Conservation (phyloP, 2,113 vertebrate species). For the Alligator mississippiensis region DNA sequence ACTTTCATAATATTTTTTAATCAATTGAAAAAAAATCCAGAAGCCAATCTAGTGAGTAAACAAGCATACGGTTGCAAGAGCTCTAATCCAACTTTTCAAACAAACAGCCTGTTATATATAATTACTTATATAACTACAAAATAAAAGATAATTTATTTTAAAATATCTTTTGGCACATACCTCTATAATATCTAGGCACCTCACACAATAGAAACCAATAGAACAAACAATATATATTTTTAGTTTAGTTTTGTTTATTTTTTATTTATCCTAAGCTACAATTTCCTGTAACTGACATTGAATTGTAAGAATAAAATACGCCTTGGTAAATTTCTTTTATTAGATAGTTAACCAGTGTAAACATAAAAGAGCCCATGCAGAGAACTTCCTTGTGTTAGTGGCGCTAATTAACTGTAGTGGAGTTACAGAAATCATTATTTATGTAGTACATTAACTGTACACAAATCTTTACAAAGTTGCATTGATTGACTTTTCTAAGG, state of each 20-base stretch:
- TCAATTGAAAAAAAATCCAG: neutral
- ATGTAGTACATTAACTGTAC: neutral
- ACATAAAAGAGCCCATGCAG: slow-evolving; percentile 35
- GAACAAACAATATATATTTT: neutral
- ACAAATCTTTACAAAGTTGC: neutral
- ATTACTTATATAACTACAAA: neutral
- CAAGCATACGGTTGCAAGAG: neutral
- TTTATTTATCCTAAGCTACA: neutral
- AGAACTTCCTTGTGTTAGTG: slow-evolving; percentile 13
- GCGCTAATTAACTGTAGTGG: slow-evolving; percentile 28
- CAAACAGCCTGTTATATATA: neutral
- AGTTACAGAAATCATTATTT: slow-evolving; percentile 20
- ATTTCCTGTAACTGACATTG: neutral
- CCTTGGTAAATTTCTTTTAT: slow-evolving; percentile 38
- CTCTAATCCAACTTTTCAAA: neutral
- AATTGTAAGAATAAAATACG: slow-evolving; percentile 22
- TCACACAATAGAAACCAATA: neutral
- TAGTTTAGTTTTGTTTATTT: neutral
- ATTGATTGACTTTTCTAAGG: neutral
- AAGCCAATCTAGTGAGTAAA: neutral
- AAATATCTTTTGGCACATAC: neutral
- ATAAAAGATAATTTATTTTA: neutral
- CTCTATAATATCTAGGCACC: neutral
- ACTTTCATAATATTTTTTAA: neutral
- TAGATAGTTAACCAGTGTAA: slow-evolving; percentile 32